Base-by-base conservation (phyloP, 2,888 invertebrate species). In the Apotomis capreana region DNA sequence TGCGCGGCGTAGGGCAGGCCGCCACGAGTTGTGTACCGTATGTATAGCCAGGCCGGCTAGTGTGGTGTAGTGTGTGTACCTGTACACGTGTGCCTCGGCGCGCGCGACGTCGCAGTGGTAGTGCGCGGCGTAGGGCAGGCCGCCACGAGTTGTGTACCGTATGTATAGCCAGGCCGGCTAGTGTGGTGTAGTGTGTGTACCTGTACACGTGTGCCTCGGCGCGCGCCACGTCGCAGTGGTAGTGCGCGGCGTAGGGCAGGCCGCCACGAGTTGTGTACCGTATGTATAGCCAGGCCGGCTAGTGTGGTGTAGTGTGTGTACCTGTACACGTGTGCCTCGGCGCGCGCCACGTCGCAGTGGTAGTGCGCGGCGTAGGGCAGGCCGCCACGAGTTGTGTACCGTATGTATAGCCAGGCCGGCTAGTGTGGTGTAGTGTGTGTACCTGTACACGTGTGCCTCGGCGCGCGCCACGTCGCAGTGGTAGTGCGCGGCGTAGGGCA, bases 201-300 rank as follows among this genome's bases (percentile, higher is more conserved):
- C 40, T 40, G 40, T 40, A 40, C 5, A 40, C 49, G 49, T 10
- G 49, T 9, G 49, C 49, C 49, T 10, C 49, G 3, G 49, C 49
- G 10, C 49, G 49, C 49, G 54, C 5, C 5, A 15, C 54, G 40
- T 40, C 40, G 40, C 40, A 40, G 40, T 40, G 40, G 40, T 40
- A 40, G 40, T 40, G 67, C 49, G 73, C 8, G 65, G 61, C n/a
- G 57, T 67, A 58, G 70, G 79, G 79, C 49, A 8, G 49, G 49
- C 49, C 44, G 44, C 44, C 6, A 3, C 49, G 49, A 6, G 49
- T 9, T 6, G 49, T 9, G 9, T 9, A 49, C 9, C 49, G 49
- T 10, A 9, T 49, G 49, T 40, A 9, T 49, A 6, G 44, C 44
- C 79, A 77, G 77, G 80, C 80, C 37, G 60, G 26, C 26, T 26